Percentiles rank a stretch among this genome's conserved stretches.
These are phyloP conservation scores for Silurus lanzhouensis DNA, from an alignment of 2,797 vertebrate species.

Conservation along the genomic window DNA sequence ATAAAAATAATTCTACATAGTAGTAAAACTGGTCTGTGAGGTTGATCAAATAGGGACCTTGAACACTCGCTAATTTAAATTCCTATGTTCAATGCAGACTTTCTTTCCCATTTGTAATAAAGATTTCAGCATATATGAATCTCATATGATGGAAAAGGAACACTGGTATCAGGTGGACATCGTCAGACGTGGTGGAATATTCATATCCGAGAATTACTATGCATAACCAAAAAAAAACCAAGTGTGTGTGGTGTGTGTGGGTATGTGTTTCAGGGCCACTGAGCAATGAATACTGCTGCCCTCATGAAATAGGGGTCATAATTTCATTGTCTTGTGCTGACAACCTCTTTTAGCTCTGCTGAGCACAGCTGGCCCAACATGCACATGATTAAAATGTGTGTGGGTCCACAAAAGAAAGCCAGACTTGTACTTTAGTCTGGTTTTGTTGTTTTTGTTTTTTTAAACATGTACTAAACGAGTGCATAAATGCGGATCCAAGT, in stretches of 20 bases:
- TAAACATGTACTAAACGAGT: not conserved
- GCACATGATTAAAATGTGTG: constrained; percentile 10
- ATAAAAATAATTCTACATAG: not conserved
- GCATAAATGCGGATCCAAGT: not conserved
- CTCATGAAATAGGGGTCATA: constrained; percentile 60
- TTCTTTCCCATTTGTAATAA: not conserved
- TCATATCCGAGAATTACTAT: not conserved
- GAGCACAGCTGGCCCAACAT: constrained; percentile 30
- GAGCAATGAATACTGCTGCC: constrained; percentile 39
- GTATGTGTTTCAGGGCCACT: constrained; percentile 21
- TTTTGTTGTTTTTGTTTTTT: not conserved
- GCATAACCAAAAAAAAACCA: not conserved
- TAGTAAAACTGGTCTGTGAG: not conserved
- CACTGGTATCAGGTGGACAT: not conserved
- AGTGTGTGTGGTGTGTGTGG: not conserved
- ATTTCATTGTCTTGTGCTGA: constrained; percentile 63
- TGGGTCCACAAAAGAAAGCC: not conserved
- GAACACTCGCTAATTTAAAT: not conserved
- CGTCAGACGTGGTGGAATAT: not conserved
- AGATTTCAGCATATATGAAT: not conserved
- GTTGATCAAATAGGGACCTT: not conserved
- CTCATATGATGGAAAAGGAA: not conserved
- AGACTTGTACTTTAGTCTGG: not conserved
- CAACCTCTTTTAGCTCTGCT: constrained; percentile 41
- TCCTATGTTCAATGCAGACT: no score